phyloP scores from a whole-genome alignment of 2,797 vertebrate species.

The Microctenopoma lineatum region DNA sequence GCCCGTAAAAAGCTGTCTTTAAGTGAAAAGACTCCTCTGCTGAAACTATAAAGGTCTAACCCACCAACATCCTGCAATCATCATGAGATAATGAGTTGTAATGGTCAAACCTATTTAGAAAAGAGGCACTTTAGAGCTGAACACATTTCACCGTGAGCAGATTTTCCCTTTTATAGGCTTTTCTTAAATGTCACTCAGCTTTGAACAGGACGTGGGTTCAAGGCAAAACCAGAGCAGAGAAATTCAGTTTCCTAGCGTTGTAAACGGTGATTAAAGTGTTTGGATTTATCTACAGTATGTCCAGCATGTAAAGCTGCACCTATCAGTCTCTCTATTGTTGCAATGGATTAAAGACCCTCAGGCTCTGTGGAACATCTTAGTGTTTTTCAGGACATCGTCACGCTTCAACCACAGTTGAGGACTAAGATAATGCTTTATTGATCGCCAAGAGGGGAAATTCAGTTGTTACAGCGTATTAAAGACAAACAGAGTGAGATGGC shows the following conservation, averaged over 20 bases:
- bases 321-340: background rate
- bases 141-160: conserved; percentile 37
- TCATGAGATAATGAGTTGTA: conserved; percentile 58
- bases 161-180: conserved; percentile 28
- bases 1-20: conserved; percentile 5
- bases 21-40: conserved; percentile 8
- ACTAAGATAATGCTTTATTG: too few relatives aligned
- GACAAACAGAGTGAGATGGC: too few relatives aligned
- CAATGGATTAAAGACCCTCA: background rate
- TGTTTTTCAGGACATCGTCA: background rate
- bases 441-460: too few relatives aligned
- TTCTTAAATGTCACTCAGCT: conserved; percentile 55
- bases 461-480: too few relatives aligned
- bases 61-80: conserved; percentile 40
- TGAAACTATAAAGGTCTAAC: conserved; percentile 29
- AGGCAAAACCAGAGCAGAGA: conserved; percentile 1
- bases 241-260: background rate
- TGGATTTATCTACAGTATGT: background rate
- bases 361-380: background rate
- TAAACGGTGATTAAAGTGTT: background rate
- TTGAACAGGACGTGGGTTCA: conserved; percentile 19
- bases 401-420: too few relatives aligned
- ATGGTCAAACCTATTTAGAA: conserved; percentile 40
- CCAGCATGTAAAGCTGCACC: conserved; percentile 4
- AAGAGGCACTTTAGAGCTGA: conserved; percentile 52